phyloP scores from a whole-genome alignment of 2,888 invertebrate species.

The Malachius bipustulatus region DNA sequence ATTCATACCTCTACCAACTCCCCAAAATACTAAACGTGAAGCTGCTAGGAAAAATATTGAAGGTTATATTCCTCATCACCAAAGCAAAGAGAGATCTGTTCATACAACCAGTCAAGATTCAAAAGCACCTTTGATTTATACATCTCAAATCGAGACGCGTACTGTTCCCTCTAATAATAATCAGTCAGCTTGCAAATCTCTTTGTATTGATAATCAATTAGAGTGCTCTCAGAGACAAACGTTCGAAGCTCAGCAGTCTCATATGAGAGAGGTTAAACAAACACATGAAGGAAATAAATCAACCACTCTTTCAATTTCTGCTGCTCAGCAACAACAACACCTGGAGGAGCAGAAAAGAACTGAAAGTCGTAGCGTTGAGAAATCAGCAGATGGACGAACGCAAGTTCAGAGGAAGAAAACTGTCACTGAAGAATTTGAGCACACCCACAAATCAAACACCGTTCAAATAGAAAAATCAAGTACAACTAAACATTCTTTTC shows the following conservation, averaged over 20 bases:
- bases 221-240: constrained; percentile 9
- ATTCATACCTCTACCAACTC: constrained; percentile 26
- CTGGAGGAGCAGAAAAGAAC: constrained; percentile 24
- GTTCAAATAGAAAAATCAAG: constrained; percentile 48
- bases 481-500: constrained; percentile 23
- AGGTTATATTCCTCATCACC: constrained; percentile 30
- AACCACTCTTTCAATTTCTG: constrained; percentile 25
- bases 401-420: constrained; percentile 51
- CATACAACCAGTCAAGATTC: constrained; percentile 13
- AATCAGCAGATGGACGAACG: constrained; percentile 30
- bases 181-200: not conserved
- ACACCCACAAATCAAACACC: constrained; percentile 50
- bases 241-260: constrained; percentile 16
- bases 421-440: constrained; percentile 56
- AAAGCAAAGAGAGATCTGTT: constrained; percentile 21
- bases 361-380: constrained; percentile 24
- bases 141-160: constrained; percentile 17
- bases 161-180: constrained; percentile 15
- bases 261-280: constrained; percentile 16
- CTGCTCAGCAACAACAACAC: constrained; percentile 25
- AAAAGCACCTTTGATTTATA: constrained; percentile 17
- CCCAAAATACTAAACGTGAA: constrained; percentile 22
- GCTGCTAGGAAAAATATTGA: constrained; percentile 29
- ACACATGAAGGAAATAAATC: constrained; percentile 14
- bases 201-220: not conserved